Base-by-base conservation (phyloP, 2,113 vertebrate species). In the Larimichthys polyactis region DNA sequence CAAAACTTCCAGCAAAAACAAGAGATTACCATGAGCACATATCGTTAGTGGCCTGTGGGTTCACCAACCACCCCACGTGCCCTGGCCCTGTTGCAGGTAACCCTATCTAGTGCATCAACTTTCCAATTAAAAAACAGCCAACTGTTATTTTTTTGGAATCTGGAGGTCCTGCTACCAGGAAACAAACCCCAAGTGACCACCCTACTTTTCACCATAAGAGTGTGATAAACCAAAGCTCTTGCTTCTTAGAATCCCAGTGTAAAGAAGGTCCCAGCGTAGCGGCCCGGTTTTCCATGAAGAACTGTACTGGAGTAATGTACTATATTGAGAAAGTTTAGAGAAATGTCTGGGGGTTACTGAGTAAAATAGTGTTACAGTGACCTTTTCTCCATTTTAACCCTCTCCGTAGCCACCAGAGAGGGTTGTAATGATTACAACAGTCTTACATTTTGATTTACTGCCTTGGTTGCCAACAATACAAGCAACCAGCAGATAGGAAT, bases 301-400 rank as follows among this genome's bases (percentile, higher is more conserved):
- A 2, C 10, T 14, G 11, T 22, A 14, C 36, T 62, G 32, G 54
- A 54, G 60, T 55, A 54, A 75, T 29, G 27, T 4, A 36, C 64
- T 49, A 24, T 59, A 67, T 29, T 52, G 79, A 62, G 71, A 51
- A 67, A 66, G 43, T 51, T n/a, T 29, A 7, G 20, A 55, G 9
- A 54, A 12, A 1, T n/a, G n/a, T 55, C 36, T n/a, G 20, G 11
- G 20, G 22, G 49, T 36, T 55, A 40, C 24, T 36, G 16, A 57
- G 19, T n/a, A 43, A 36, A 40, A 40, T 15, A 36, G 29, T 32
- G 48, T 48, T 27, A n/a, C 36, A 5, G 60, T 1, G 16, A 32
- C 70, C 52, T 32, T 67, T 74, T n/a, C 57, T 48, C 58, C 54
- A 60, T 7, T 51, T 51, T 48, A 24, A 29, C 62, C 24, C 54